Base-by-base conservation (phyloP, 2,797 vertebrate species). In the Bryconaethiops microstoma region DNA sequence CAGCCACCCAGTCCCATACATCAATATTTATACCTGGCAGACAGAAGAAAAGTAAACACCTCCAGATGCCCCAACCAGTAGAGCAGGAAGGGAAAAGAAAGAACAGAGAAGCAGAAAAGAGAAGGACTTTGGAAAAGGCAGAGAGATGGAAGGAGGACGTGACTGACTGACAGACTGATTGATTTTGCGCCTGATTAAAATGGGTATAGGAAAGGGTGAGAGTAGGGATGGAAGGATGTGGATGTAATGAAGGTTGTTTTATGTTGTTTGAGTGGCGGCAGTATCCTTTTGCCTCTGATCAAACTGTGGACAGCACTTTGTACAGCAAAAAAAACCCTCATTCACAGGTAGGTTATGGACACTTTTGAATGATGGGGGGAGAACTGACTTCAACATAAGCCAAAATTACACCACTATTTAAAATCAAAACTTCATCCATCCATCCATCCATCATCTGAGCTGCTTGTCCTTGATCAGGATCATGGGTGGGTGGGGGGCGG, bases 1-100 rank as follows among this genome's bases (percentile, higher is more conserved):
- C 72, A 76, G 77, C 69, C 45, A 79, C 45, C 48, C 23, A 13
- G 71, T 29, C 60, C 35, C 8, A 57, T 57, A 70, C 83, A 79
- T 86, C 83, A 83, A 78, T 86, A 84, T 81, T 84, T 84, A 78
- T 78, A 76, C 68, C 80, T 52, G 67, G 39, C 71, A 82, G 60
- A 75, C 57, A 71, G 35, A 65, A 52, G 63, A 77, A 80, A 70
- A 76, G 80, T 76, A 82, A 80, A 82, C 71, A 73, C 62, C 62
- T 76, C 55, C 1, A 23, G n/a, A 42, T 48, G 63, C 60, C 62
- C 74, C 73, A 64, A 57, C 59, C 75, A 73, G 59, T 65, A 59
- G 52, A 29, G 71, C 17, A 74, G 5, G 25, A 64, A 57, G 42
- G 70, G 19, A 25, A 23, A 62, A 10, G 23, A 70, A 48, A 19